Evolutionary conservation across 2,797 vertebrate species (phyloP).

Genomic region (Gambelia wislizenii): DNA sequence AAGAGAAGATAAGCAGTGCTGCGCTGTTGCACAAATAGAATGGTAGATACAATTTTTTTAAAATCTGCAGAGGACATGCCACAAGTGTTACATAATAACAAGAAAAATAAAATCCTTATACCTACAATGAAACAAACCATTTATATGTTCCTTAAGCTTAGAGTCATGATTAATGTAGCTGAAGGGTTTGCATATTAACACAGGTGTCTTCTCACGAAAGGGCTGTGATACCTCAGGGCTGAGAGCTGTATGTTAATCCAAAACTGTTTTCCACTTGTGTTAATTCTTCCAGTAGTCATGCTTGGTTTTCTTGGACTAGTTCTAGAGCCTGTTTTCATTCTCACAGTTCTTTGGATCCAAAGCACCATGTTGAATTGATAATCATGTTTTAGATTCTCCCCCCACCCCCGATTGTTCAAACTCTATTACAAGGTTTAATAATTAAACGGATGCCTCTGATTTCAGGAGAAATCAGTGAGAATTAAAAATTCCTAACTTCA

Average conservation of each 20-base stretch:
- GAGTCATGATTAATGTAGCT: neutral
- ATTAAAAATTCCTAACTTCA: neutral
- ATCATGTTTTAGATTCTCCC: neutral
- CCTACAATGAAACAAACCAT: neutral
- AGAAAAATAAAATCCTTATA: neutral
- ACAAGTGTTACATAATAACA: neutral
- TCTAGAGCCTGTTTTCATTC: neutral
- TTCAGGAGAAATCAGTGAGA: neutral
- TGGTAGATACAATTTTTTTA: neutral
- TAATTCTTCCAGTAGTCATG: neutral
- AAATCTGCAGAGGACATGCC: accelerated
- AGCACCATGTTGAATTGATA: neutral
- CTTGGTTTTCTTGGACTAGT: neutral
- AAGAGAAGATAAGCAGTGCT: neutral
- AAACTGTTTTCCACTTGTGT: no score
- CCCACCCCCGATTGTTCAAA: neutral
- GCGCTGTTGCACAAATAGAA: conserved; percentile 16
- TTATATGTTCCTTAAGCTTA: neutral
- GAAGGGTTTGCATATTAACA: neutral
- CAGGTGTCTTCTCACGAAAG: neutral
- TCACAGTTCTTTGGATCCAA: neutral
- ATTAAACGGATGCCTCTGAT: neutral
- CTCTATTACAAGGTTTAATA: neutral
- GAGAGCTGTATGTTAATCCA: no score
- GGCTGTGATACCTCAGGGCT: neutral